Evolutionary conservation across 2,797 vertebrate genomes (phyloP).

Genomic region (Xenopus petersii): DNA sequence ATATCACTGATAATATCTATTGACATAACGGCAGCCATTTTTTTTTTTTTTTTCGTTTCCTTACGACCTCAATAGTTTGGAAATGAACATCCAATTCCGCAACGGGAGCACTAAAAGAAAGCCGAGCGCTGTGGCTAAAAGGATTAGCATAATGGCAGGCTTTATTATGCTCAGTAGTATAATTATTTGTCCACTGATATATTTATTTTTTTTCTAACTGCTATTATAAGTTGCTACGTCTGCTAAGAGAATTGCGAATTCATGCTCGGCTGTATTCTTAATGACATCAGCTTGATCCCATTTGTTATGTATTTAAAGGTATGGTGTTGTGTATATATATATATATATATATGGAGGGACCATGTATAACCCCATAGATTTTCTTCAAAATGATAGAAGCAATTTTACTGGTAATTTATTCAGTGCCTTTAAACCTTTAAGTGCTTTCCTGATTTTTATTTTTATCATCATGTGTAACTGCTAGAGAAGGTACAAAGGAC

Average conservation of each 20-base stretch:
- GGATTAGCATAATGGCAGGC: conserved; percentile 37
- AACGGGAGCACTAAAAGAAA: conserved; percentile 18
- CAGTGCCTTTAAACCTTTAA: too few relatives aligned
- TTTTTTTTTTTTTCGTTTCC: conserved; percentile 4
- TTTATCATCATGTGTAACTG: too few relatives aligned
- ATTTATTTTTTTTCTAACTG: conserved; percentile 27
- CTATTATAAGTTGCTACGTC: conserved; percentile 17
- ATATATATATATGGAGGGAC: too few relatives aligned
- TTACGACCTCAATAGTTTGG: conserved; percentile 13
- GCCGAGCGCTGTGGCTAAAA: conserved; percentile 23
- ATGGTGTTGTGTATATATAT: too few relatives aligned
- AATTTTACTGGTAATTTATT: too few relatives aligned
- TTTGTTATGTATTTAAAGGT: conserved; percentile 32
- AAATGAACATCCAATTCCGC: neutral
- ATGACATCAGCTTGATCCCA: conserved; percentile 25
- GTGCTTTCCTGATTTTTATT: too few relatives aligned
- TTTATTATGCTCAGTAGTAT: conserved; percentile 37
- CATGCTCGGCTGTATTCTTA: conserved; percentile 19
- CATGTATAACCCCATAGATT: too few relatives aligned
- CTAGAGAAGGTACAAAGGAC: too few relatives aligned
- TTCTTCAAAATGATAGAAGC: too few relatives aligned
- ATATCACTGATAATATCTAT: conserved; percentile 19
- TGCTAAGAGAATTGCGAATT: conserved; percentile 24
- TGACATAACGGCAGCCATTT: conserved; percentile 8
- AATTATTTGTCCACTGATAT: conserved; percentile 43